Conservation (phyloP, 2,797 vertebrate species). For the Gymnothorax javanicus region DNA sequence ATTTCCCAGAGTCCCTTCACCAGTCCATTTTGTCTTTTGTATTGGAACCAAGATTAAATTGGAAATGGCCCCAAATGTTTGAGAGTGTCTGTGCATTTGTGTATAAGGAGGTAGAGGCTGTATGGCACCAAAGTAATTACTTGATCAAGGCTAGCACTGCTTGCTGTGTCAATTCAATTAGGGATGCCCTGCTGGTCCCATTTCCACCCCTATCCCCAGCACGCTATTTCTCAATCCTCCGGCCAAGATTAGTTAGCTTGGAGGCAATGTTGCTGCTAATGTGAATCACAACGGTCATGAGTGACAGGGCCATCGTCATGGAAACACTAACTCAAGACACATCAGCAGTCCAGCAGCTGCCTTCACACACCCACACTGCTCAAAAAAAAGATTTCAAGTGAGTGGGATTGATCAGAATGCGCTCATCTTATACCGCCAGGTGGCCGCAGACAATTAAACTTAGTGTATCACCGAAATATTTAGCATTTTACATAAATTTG, state of each 20-base stretch:
- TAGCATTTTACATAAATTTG: background rate
- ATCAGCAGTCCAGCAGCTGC: background rate
- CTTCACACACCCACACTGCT: background rate
- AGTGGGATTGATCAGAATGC: background rate
- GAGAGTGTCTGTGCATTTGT: constrained; percentile 13
- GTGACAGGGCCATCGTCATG: constrained; percentile 5
- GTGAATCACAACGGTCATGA: background rate
- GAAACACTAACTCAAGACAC: background rate
- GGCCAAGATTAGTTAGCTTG: background rate
- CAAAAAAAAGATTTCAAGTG: background rate
- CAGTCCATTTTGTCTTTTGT: constrained; percentile 15
- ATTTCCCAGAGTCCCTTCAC: constrained; percentile 32
- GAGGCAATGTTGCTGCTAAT: background rate
- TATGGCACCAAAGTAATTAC: constrained; percentile 43
- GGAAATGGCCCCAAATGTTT: constrained; percentile 14
- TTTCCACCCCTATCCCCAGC: constrained; percentile 25
- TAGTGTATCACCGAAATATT: background rate
- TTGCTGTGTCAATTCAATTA: constrained; percentile 46
- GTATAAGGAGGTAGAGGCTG: background rate
- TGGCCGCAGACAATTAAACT: background rate
- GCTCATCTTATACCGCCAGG: background rate
- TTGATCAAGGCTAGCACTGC: constrained; percentile 28
- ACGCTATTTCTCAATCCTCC: constrained; percentile 19
- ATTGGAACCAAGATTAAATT: constrained; percentile 37
- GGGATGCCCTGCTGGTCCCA: constrained; percentile 32